Percentiles rank a stretch among this genome's conserved stretches.
These are phyloP conservation scores for Campylomormyrus numenius DNA, from an alignment of 2,113 vertebrate species.

Conservation along the genomic window DNA sequence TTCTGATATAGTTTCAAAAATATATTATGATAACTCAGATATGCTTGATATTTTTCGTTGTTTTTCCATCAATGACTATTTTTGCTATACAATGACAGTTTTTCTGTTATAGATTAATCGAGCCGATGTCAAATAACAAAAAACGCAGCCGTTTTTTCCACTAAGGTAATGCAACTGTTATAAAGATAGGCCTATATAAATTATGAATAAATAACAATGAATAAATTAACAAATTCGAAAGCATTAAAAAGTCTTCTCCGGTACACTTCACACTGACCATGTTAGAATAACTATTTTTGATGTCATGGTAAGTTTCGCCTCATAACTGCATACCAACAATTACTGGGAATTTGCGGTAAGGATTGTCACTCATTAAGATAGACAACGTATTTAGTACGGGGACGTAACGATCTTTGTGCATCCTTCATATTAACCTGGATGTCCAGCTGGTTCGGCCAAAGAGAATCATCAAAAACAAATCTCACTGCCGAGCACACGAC, in stretches of 20 bases:
- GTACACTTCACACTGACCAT: background rate
- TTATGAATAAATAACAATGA: background rate
- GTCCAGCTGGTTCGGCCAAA: background rate
- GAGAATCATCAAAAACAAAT: background rate
- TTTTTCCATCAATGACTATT: background rate
- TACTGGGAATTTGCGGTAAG: background rate
- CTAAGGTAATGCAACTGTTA: background rate
- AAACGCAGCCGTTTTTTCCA: background rate
- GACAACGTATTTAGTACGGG: background rate
- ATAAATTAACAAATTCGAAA: background rate
- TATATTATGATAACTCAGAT: background rate
- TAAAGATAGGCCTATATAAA: background rate
- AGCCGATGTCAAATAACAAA: background rate
- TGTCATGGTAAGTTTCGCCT: background rate
- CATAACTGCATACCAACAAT: background rate
- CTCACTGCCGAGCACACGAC: background rate
- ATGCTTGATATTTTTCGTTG: background rate
- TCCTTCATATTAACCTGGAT: background rate
- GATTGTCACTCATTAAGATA: background rate
- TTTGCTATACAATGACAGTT: background rate
- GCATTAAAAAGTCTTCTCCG: background rate
- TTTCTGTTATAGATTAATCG: background rate
- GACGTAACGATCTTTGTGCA: background rate
- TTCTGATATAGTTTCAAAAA: background rate
- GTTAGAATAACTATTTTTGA: background rate